Evolutionary conservation across 2,888 invertebrate species (phyloP), one percentile per base, ranked within the genome.

Genomic region (Caenorhabditis sp.): DNA sequence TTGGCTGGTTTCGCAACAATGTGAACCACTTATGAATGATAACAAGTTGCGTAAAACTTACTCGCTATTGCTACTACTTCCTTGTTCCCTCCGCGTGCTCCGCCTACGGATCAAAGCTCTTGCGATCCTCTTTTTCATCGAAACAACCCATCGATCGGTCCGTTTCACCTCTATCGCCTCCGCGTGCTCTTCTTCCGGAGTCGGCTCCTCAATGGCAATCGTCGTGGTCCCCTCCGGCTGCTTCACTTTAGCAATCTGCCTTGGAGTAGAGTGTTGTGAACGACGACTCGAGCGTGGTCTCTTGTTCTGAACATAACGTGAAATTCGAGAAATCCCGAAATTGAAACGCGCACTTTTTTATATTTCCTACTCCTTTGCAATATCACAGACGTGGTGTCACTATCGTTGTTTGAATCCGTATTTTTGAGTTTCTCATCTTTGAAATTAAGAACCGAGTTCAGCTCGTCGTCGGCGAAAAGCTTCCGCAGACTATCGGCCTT

Each of bases 121-220:
- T 1, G 78, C 76, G 20, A 83, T 83, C 22, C 82, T 39, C 39
- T 72, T 74, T 62, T 80, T 81, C 81, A 83, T 81, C 5, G 79
- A 78, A 0, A 62, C 58, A 5, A 83, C 81, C 83, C 83, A 83
- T 65, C 78, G 73, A 20, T 78, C 81, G 9, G 66, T 39, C 43
- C 79, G 41, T 55, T 72, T 77, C 30, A 71, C 65, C 48, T 70
- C 75, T 24, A 66, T 46, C 3, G 56, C 50, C 15, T 70, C 75
- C 22, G 45, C 43, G 2, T 50, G 43, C 9, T 63, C 52, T n/a
- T 75, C 71, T 9, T 50, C 70, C 1, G 24, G 46, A 5, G 17
- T 39, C 11, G 62, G 52, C 9, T 71, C 71, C 22, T 62, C 62
- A 17, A 62, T 62, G 2, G 56, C n/a, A n/a, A n/a, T n/a, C n/a